Conservation (phyloP, 2,113 vertebrate genomes). For the Otocyon megalotis region DNA sequence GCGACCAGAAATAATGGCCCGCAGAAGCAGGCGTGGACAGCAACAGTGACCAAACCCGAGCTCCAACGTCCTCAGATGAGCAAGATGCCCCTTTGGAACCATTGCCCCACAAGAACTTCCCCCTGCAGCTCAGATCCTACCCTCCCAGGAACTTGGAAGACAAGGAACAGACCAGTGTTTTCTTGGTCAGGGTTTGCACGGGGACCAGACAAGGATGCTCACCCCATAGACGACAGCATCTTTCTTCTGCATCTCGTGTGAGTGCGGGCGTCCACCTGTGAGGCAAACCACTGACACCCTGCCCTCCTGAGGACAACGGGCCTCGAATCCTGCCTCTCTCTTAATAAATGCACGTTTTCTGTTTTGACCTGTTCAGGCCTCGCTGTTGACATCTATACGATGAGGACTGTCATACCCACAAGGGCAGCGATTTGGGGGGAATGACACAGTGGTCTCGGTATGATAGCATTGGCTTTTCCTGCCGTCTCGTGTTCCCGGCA, state of each 20-base stretch:
- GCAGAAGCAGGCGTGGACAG: not conserved
- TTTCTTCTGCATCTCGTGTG: not conserved
- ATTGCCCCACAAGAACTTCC: not conserved
- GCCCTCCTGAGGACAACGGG: rapidly evolving
- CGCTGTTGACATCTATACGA: not conserved
- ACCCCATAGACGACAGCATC: not conserved
- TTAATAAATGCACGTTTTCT: not conserved
- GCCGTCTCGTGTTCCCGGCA: not conserved
- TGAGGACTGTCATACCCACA: no score
- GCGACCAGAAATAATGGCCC: not conserved
- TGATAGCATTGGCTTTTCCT: rapidly evolving
- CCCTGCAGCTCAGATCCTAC: not conserved
- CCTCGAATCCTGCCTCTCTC: no score
- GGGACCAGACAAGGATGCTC: no score
- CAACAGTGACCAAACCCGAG: not conserved
- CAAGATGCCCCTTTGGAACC: not conserved
- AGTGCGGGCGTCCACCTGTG: rapidly evolving
- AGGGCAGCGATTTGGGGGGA: rapidly evolving
- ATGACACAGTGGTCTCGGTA: rapidly evolving
- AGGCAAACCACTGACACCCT: no score
- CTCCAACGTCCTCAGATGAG: not conserved
- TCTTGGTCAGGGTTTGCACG: not conserved
- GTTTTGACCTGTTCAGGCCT: no score
- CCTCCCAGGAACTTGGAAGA: not conserved
- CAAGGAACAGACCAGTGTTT: not conserved